These are phyloP conservation scores for Oryzaephilus surinamensis DNA, from an alignment of 1,140 invertebrate species.

Conservation along the genomic window DNA sequence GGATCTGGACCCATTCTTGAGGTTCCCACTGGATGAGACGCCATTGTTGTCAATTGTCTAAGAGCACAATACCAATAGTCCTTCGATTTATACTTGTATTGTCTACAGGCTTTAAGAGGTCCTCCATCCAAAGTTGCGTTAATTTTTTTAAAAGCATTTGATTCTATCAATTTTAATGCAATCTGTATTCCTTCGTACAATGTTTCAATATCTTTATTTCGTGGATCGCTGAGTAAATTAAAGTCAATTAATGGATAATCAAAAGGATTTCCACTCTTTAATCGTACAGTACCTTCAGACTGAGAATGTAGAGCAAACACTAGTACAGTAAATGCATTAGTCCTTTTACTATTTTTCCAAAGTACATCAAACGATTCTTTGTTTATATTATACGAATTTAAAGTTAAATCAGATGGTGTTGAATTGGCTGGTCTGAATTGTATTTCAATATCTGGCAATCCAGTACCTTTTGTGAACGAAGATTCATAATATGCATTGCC, in stretches of 20 bases:
- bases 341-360: slow-evolving; percentile 13
- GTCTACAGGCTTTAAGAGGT: slow-evolving; percentile 48
- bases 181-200: slow-evolving; percentile 25
- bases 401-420: slow-evolving; percentile 10
- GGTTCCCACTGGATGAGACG: slow-evolving; percentile 31
- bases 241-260: slow-evolving; percentile 69
- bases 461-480: slow-evolving; percentile 2
- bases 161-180: slow-evolving; percentile 45
- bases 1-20: slow-evolving; percentile 27
- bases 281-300: slow-evolving; percentile 56
- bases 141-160: slow-evolving; percentile 46
- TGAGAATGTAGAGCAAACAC: slow-evolving; percentile 49
- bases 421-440: slow-evolving; percentile 12
- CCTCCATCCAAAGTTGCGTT: slow-evolving; percentile 47
- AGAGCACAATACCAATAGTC: slow-evolving; percentile 32
- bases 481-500: slow-evolving; percentile 12
- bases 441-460: slow-evolving; percentile 19
- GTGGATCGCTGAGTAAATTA: slow-evolving; percentile 56
- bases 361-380: slow-evolving; percentile 17
- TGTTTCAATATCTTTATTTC: slow-evolving; percentile 52
- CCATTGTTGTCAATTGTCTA: slow-evolving; percentile 19
- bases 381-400: slow-evolving; percentile 11
- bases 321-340: slow-evolving; percentile 8
- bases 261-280: slow-evolving; percentile 57
- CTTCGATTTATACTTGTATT: slow-evolving; percentile 5